Evolutionary conservation across 1,140 invertebrate species (phyloP).

Genomic region (Stenopsyche tienmushanensis): DNA sequence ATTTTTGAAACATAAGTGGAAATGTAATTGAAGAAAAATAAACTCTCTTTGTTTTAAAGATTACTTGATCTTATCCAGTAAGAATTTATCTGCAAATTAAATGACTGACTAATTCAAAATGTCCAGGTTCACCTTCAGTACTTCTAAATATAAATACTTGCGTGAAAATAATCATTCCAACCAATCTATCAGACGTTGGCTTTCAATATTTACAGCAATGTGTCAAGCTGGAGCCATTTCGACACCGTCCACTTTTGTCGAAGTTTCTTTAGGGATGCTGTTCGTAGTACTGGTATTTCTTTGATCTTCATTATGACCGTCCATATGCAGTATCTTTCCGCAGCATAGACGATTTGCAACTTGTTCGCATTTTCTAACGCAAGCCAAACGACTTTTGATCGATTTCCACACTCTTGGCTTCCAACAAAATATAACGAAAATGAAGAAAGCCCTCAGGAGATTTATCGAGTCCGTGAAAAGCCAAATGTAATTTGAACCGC

Average conservation of each 20-base stretch:
- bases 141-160: no score
- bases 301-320: neutral
- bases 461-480: constrained; percentile 37
- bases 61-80: no score
- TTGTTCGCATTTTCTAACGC: neutral
- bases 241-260: neutral
- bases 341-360: neutral
- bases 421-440: constrained; percentile 40
- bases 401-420: constrained; percentile 31
- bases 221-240: no score
- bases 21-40: no score
- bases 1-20: no score
- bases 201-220: no score
- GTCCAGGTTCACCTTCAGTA: no score
- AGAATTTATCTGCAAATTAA: no score
- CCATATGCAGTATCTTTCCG: neutral
- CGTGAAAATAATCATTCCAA: no score
- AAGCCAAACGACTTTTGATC: constrained; percentile 19
- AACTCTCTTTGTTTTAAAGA: no score
- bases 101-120: no score
- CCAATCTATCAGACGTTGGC: no score
- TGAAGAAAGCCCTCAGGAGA: constrained; percentile 35
- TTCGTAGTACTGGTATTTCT: neutral
- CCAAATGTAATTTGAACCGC: constrained; percentile 32
- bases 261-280: neutral